phyloP scores from a whole-genome alignment of 2,113 vertebrate genomes.

The Microcebus tavaratra region DNA sequence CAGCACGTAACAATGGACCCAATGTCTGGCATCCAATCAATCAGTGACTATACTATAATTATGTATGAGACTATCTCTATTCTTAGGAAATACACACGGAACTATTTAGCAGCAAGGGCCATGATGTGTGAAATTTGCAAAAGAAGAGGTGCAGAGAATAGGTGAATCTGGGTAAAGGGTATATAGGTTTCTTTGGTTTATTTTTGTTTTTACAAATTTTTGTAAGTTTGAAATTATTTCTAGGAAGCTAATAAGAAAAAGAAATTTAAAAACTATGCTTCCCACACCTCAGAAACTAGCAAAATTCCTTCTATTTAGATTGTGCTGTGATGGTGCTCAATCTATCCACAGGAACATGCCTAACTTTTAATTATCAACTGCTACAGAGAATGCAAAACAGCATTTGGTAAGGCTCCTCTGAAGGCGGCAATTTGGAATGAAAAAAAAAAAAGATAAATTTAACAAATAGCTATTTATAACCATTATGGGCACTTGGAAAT shows the following conservation, averaged over 20 bases:
- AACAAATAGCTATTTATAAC: conserved; percentile 31
- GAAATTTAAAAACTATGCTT: background rate
- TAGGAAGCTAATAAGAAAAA: background rate
- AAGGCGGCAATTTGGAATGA: background rate
- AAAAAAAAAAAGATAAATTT: background rate
- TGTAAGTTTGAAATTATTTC: conserved; percentile 20
- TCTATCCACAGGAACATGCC: background rate
- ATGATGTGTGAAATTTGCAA: background rate
- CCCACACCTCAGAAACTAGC: background rate
- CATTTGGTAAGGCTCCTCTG: background rate
- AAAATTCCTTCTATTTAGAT: background rate
- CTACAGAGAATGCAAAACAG: background rate
- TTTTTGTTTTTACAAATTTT: background rate
- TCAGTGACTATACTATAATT: background rate
- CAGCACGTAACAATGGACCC: background rate
- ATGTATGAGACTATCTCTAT: background rate
- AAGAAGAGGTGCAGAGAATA: background rate
- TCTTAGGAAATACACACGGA: background rate
- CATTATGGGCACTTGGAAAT: conserved; percentile 25
- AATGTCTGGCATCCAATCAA: background rate
- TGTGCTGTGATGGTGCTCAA: background rate
- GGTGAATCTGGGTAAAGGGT: background rate
- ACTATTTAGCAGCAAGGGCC: background rate
- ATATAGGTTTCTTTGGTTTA: background rate
- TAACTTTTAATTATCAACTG: conserved; percentile 39